Percentiles rank a stretch among this genome's conserved stretches.
Conservation (phyloP, 2,113 vertebrate species). For the Meriones unguiculatus region DNA sequence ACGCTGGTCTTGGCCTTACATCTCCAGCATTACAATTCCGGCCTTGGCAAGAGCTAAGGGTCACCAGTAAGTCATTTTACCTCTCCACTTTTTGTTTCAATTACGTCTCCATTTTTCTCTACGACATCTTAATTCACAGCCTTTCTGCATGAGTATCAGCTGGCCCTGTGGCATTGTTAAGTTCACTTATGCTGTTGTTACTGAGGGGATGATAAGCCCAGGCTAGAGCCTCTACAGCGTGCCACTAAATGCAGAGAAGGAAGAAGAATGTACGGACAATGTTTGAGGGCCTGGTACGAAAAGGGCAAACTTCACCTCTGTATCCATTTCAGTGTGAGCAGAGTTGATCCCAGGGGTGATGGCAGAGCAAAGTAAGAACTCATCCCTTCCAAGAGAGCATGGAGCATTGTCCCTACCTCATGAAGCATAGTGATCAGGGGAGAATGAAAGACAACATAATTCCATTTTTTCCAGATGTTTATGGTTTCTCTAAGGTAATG, state of each 20-base stretch:
- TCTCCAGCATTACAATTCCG: not conserved
- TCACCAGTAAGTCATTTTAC: not conserved
- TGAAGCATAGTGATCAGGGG: fast-evolving
- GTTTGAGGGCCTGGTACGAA: not conserved
- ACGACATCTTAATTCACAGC: not conserved
- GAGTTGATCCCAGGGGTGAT: not conserved
- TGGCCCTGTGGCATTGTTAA: no score
- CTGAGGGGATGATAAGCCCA: not conserved
- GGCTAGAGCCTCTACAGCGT: not conserved
- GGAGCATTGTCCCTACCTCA: not conserved
- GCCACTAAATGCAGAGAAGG: not conserved
- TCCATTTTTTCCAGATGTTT: not conserved
- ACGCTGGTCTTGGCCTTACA: not conserved
- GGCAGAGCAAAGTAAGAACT: not conserved
- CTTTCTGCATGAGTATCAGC: not conserved
- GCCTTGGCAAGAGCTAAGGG: not conserved
- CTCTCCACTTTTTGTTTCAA: not conserved
- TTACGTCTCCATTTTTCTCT: not conserved
- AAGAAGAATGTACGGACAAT: not conserved
- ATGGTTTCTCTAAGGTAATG: not conserved
- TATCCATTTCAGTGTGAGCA: not conserved
- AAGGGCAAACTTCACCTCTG: not conserved
- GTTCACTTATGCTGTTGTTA: not conserved
- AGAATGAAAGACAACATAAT: not conserved
- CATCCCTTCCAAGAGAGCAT: not conserved